phyloP scores from a whole-genome alignment of 1,140 invertebrate genomes.

The Drepana arcuata region DNA sequence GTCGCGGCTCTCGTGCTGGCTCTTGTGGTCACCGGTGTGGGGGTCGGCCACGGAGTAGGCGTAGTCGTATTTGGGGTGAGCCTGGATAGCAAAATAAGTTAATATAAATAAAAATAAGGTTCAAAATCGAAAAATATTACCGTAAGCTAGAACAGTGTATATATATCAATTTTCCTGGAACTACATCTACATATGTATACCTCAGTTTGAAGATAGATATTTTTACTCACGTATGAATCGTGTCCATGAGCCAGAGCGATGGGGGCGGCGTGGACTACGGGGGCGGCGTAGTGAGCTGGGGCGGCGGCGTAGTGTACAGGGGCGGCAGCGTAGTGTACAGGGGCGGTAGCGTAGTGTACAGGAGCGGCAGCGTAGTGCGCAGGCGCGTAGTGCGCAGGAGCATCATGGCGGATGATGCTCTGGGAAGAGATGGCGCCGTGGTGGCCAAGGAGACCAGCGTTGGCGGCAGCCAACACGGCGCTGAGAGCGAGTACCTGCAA shows the following conservation, averaged over 20 bases:
- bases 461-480: slow-evolving; percentile 57
- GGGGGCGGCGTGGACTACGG: slow-evolving; percentile 52
- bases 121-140: not conserved
- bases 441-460: slow-evolving; percentile 49
- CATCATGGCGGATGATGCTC: slow-evolving; percentile 63
- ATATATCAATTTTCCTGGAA: too few species aligned
- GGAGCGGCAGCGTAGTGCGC: slow-evolving; percentile 33
- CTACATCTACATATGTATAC: too few species aligned
- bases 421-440: slow-evolving; percentile 63
- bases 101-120: too few species aligned
- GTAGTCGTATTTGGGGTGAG: slow-evolving; percentile 69
- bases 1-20: slow-evolving; percentile 61
- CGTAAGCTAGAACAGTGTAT: too few species aligned
- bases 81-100: slow-evolving; percentile 27
- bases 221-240: slow-evolving; percentile 38
- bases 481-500: slow-evolving; percentile 49
- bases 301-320: slow-evolving; percentile 44
- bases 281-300: slow-evolving; percentile 45
- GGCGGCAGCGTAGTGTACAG: slow-evolving; percentile 23
- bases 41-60: slow-evolving; percentile 65
- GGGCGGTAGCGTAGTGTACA: slow-evolving; percentile 21
- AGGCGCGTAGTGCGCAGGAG: slow-evolving; percentile 46
- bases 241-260: slow-evolving; percentile 33
- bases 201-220: slow-evolving; percentile 1
- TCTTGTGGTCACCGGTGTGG: slow-evolving; percentile 64